These are phyloP conservation scores for Cyanocitta stelleri DNA, from an alignment of 2,113 vertebrate species.

Conservation along the genomic window DNA sequence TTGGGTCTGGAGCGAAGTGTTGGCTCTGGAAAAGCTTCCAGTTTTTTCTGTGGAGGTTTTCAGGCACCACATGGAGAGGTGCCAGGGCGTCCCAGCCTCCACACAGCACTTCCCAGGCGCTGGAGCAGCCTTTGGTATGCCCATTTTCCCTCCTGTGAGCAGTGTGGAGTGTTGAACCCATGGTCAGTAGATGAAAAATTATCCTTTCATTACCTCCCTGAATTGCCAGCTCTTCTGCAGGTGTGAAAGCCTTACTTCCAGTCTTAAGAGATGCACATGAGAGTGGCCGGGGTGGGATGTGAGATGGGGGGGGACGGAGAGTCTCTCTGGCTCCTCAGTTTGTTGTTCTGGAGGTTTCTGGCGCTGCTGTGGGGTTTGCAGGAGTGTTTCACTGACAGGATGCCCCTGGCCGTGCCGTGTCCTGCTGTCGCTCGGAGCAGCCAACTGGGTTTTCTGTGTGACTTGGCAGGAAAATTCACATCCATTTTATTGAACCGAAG, in stretches of 20 bases:
- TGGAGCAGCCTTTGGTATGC: background rate
- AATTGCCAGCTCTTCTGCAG: background rate
- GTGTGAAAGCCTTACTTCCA: background rate
- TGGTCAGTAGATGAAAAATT: background rate
- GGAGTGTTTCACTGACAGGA: background rate
- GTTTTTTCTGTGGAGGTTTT: background rate
- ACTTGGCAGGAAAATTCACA: background rate
- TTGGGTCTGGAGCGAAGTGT: background rate
- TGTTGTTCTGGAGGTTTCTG: background rate
- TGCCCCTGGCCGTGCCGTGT: background rate
- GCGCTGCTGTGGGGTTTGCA: background rate
- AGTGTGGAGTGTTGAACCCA: background rate
- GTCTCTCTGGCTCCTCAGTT: background rate
- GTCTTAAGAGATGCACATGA: background rate
- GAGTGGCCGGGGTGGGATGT: background rate
- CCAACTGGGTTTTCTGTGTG: background rate
- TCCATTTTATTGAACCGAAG: conserved; percentile 45
- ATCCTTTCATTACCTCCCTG: background rate
- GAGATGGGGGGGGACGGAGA: background rate
- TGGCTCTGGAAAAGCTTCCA: background rate
- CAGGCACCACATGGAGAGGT: background rate
- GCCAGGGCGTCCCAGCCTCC: background rate
- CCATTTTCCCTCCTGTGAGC: background rate
- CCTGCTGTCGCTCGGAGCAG: background rate
- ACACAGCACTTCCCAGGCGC: background rate